Percentiles rank a stretch among this genome's conserved stretches.
Evolutionary conservation across 2,797 vertebrate species (phyloP).

Genomic region (Acipenser oxyrinchus): DNA sequence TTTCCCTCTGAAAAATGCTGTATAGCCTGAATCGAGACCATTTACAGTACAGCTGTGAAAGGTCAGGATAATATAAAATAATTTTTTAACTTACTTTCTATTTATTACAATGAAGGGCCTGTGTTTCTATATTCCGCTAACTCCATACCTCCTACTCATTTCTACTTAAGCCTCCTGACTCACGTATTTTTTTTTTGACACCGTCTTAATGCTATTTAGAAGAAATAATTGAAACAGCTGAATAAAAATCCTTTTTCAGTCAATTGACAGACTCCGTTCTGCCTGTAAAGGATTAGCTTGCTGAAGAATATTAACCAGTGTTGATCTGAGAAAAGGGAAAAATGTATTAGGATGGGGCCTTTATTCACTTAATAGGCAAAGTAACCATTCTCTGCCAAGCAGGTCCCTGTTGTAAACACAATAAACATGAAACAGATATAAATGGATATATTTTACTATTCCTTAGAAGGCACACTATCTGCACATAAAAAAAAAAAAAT

Average conservation of each 20-base stretch:
- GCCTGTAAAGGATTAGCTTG: conserved; percentile 25
- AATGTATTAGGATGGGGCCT: conserved; percentile 29
- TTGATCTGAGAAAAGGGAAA: conserved; percentile 29
- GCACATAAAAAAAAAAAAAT: too few species aligned
- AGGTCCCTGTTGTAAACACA: conserved; percentile 25
- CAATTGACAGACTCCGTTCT: conserved; percentile 16
- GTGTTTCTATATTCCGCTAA: too few species aligned
- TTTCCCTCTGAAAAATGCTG: too few species aligned
- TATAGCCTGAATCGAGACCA: too few species aligned
- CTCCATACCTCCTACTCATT: conserved; percentile 16
- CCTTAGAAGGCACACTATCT: too few species aligned
- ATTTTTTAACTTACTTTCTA: too few species aligned
- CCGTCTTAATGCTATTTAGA: conserved; percentile 15
- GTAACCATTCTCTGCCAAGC: conserved; percentile 23
- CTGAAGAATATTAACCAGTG: conserved; percentile 25
- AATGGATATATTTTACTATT: too few species aligned
- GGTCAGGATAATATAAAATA: too few species aligned
- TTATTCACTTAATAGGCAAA: conserved; percentile 19
- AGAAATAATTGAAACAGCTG: conserved; percentile 14
- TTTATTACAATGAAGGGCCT: too few species aligned
- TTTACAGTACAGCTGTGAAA: too few species aligned
- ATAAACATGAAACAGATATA: conserved; percentile 23
- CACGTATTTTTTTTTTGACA: conserved; percentile 9
- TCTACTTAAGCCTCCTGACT: not conserved
- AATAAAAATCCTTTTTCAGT: conserved; percentile 1